Conservation (phyloP, 2,113 vertebrate genomes). For the Macquaria australasica region DNA sequence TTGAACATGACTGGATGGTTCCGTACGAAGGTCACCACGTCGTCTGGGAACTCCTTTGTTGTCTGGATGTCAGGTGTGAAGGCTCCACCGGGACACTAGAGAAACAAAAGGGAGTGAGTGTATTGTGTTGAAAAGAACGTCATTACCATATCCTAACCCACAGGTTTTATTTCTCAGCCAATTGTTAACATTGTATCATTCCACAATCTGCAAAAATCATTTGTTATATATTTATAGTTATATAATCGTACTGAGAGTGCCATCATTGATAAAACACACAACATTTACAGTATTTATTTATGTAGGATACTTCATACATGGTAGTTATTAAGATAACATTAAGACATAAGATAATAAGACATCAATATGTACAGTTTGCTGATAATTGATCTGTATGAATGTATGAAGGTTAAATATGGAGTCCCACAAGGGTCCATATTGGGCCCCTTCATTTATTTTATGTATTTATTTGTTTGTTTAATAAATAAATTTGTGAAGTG, state of each 20-base stretch:
- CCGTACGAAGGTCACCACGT: constrained; percentile 96
- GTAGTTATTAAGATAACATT: background rate
- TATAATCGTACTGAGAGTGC: background rate
- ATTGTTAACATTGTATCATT: background rate
- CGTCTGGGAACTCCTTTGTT: constrained; percentile 97
- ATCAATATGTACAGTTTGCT: background rate
- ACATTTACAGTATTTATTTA: no score
- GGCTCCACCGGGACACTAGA: constrained; percentile 95
- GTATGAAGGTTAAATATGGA: background rate
- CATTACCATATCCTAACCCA: background rate
- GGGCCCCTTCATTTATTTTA: background rate
- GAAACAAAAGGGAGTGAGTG: background rate
- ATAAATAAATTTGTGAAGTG: background rate
- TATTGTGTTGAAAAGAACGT: background rate
- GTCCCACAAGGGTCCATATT: background rate
- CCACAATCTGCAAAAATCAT: background rate
- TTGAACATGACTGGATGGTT: constrained; percentile 99
- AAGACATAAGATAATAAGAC: no score
- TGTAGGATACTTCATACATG: no score
- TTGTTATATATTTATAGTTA: no score
- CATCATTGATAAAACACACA: background rate
- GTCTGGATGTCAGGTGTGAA: constrained; percentile 94
- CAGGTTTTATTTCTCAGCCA: background rate
- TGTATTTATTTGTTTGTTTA: background rate
- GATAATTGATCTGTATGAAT: background rate